These are phyloP conservation scores for Peucedramus taeniatus DNA, from an alignment of 2,113 vertebrate species.

Conservation along the genomic window DNA sequence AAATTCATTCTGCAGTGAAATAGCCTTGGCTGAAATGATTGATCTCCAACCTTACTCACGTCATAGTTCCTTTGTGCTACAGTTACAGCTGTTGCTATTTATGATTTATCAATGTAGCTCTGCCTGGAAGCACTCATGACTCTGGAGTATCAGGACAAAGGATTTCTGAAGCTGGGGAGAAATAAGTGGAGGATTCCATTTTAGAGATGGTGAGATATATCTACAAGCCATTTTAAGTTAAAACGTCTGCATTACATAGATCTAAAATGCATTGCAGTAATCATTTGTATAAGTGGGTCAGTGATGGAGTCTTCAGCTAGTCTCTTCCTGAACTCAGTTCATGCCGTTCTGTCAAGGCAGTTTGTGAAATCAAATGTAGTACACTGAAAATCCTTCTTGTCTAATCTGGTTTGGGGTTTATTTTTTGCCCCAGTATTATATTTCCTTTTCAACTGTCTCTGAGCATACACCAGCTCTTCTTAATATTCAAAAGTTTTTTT, in stretches of 20 bases:
- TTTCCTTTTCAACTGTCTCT: background rate
- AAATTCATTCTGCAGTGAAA: background rate
- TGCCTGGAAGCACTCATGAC: background rate
- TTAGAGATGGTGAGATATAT: background rate
- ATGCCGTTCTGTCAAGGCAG: background rate
- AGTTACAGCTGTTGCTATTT: background rate
- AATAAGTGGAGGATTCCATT: background rate
- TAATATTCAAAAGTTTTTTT: background rate
- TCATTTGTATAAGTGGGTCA: background rate
- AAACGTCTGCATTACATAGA: background rate
- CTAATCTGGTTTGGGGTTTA: background rate
- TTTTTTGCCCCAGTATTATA: background rate
- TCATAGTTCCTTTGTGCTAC: background rate
- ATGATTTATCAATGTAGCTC: background rate
- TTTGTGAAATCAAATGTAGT: background rate
- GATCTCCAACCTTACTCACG: background rate
- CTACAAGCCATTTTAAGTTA: background rate
- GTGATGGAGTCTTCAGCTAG: background rate
- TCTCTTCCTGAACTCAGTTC: background rate
- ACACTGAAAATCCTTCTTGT: background rate
- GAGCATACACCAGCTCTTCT: background rate
- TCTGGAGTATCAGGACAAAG: background rate
- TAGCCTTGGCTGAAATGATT: background rate
- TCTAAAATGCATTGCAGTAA: background rate
- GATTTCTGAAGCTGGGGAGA: background rate